Conservation (phyloP, 2,888 invertebrate genomes). For the Parasteatoda lunata region DNA sequence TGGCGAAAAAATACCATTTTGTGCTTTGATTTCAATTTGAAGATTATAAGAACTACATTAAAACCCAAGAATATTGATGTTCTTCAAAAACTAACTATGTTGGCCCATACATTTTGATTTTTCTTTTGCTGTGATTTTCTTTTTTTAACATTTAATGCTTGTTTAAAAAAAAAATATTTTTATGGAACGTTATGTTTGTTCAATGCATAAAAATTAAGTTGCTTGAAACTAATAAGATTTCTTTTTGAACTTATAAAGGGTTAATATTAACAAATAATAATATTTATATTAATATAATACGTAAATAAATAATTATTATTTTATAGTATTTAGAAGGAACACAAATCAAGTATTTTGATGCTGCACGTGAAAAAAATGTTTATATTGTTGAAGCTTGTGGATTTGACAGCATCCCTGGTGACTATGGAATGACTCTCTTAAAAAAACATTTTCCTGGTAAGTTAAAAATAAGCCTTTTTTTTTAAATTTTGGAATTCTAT, state of each 20-base stretch:
- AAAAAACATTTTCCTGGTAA: slow-evolving; percentile 73
- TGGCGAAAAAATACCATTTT: no score
- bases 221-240: no score
- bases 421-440: slow-evolving; percentile 76
- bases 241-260: background rate
- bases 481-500: no score
- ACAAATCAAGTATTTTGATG: slow-evolving; percentile 85
- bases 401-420: slow-evolving; percentile 77
- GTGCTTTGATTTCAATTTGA: no score
- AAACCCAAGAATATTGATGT: no score
- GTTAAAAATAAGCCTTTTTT: no score
- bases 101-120: background rate
- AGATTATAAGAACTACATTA: no score
- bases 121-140: background rate
- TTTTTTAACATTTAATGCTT: background rate
- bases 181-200: background rate
- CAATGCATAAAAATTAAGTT: no score
- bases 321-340: slow-evolving; percentile 84
- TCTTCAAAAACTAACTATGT: no score
- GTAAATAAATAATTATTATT: background rate
- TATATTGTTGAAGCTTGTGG: slow-evolving; percentile 91
- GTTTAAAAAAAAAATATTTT: background rate
- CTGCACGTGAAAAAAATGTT: slow-evolving; percentile 85
- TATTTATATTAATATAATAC: background rate
- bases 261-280: background rate